Base-by-base conservation (phyloP, 1,140 invertebrate species). In the Calliopsis andreniformis region DNA sequence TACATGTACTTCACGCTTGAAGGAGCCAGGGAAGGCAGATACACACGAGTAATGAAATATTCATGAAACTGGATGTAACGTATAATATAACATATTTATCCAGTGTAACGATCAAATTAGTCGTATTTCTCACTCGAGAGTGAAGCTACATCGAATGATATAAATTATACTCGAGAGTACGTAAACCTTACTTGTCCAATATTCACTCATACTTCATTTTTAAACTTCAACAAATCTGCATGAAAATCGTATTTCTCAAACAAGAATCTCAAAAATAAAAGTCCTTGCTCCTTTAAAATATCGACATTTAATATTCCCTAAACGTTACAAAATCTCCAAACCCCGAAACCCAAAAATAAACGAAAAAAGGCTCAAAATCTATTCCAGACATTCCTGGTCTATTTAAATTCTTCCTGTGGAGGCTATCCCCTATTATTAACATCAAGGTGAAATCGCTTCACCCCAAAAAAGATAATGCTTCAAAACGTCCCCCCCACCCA, bases 11-110 rank as follows among this genome's bases (percentile, higher is more conserved):
- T 58, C 42, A 58, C 69, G 59, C 23, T 64, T 14, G 42, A 20
- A 20, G 28, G 67, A 67, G 39, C 20, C 62, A 14, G 14, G 28
- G 10, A 28, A 20, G 16, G 35, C 28, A 32, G 53, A 47, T 45
- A 67, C 71, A 67, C 28, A 32, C 39, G 23, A 67, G 62, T 58
- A 56, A 75, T 75, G 71, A 75, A 75, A 75, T 75, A 75, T 75
- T 75, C 71, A 75, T 75, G 71, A 75, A 67, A 75, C 71, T 58
- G 61, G 39, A 58, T 75, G 71, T 75, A 75, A 75, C 71, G 71
- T 62, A 75, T 75, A 75, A 75, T 67, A 58, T 66, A 75, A 73
- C 39, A 61, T 56, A 73, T 67, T 75, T 75, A 75, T 67, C 53
- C 71, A 39, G 16, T 56, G 71, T 75, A 56, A 67, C 53, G 71